Evolutionary conservation across 1,140 invertebrate genomes (phyloP).

Genomic region (Bombus pyrosoma): DNA sequence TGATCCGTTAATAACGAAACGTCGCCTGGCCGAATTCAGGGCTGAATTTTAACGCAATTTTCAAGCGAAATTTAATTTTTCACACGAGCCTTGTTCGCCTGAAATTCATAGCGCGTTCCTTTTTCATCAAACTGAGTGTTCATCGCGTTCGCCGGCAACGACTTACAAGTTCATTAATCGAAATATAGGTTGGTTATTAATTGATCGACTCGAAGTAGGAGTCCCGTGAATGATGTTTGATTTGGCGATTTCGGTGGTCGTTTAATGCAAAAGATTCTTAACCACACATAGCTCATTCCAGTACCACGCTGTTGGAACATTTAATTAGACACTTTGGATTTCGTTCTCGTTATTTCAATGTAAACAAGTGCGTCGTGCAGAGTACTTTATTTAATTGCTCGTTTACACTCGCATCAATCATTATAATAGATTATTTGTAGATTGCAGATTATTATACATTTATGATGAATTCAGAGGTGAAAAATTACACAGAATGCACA

Average conservation of each 20-base stretch:
- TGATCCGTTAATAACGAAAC: slow-evolving; percentile 37
- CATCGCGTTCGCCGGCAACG: background rate
- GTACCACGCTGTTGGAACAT: background rate
- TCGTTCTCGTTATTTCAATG: background rate
- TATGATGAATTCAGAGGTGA: background rate
- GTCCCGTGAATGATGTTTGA: no score
- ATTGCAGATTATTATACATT: background rate
- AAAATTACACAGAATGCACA: background rate
- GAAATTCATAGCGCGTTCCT: background rate
- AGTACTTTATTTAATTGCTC: background rate
- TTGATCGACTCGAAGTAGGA: background rate
- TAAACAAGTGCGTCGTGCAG: no score
- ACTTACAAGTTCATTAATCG: background rate
- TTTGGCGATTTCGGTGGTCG: no score
- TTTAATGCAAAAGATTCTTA: no score
- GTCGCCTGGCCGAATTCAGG: background rate
- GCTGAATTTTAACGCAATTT: slow-evolving; percentile 27
- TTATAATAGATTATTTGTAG: background rate
- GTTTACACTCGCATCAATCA: background rate
- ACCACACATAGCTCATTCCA: no score
- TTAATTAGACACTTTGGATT: background rate
- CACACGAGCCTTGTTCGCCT: background rate
- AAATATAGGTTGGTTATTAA: background rate
- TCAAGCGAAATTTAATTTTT: slow-evolving; percentile 17
- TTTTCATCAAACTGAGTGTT: background rate